Conservation (phyloP, 2,888 invertebrate genomes). For the Adineta ricciae region DNA sequence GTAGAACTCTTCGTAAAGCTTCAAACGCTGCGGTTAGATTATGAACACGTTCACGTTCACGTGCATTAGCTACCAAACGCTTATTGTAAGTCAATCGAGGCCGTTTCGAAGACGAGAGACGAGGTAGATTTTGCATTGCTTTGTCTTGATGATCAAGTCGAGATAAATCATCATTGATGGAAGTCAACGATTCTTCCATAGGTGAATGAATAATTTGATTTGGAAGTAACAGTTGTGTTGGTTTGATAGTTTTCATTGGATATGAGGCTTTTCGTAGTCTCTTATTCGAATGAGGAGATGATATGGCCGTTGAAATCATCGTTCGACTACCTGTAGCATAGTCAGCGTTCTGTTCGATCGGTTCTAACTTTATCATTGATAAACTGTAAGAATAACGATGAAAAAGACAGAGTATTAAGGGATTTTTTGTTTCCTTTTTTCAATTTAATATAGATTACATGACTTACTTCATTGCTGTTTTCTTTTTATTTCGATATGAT, state of each 20-base stretch:
- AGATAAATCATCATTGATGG: background rate
- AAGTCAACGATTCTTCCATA: background rate
- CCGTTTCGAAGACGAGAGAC: background rate
- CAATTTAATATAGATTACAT: background rate
- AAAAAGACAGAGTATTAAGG: background rate
- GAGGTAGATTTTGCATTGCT: background rate
- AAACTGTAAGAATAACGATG: background rate
- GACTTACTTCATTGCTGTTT: background rate
- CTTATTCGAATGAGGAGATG: background rate
- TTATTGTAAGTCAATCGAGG: background rate
- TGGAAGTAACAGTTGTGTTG: background rate
- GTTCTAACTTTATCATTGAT: background rate
- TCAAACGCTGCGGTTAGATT: slow-evolving; percentile 91
- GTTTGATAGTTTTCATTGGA: background rate
- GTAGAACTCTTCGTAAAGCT: slow-evolving; percentile 69
- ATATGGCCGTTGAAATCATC: background rate
- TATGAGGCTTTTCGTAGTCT: background rate
- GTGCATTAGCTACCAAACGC: slow-evolving; percentile 81
- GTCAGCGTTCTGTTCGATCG: background rate
- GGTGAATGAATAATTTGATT: background rate
- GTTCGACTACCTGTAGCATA: background rate
- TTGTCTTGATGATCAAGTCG: background rate
- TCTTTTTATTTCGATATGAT: background rate
- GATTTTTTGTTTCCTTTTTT: background rate
- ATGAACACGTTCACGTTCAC: slow-evolving; percentile 81